These are phyloP conservation scores for Coendou prehensilis DNA, from an alignment of 2,797 vertebrate species.

Conservation along the genomic window DNA sequence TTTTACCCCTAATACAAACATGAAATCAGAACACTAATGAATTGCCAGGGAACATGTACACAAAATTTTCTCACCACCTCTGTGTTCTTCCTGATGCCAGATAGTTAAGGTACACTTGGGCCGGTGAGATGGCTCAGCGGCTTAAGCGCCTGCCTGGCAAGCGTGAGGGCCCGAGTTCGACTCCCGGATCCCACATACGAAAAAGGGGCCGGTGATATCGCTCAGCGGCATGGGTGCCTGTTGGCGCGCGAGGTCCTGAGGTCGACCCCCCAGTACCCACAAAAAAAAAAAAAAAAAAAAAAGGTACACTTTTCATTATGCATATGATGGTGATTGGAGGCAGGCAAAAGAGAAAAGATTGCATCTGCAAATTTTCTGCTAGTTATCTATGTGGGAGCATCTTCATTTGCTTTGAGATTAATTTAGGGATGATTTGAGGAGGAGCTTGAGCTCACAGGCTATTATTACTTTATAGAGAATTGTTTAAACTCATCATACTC, in stretches of 20 bases:
- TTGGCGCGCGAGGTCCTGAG: too few relatives aligned
- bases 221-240: too few relatives aligned
- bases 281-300: too few relatives aligned
- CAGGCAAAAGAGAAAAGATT: background rate
- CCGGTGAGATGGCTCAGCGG: too few relatives aligned
- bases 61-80: background rate
- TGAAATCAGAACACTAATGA: background rate
- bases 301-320: background rate
- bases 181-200: too few relatives aligned
- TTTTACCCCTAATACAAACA: constrained; percentile 16
- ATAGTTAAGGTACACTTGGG: background rate
- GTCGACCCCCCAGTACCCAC: too few relatives aligned
- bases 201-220: too few relatives aligned
- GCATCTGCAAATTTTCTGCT: constrained; percentile 16
- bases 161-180: too few relatives aligned
- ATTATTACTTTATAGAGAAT: background rate
- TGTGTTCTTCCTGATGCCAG: background rate
- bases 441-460: background rate
- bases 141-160: too few relatives aligned
- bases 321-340: background rate
- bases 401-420: background rate
- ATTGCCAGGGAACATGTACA: background rate
- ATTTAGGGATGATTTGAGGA: constrained; percentile 36
- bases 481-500: background rate
- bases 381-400: background rate